A percentile compares a stretch with the other conserved stretches of the same genome.
Evolutionary conservation across 2,888 invertebrate genomes (phyloP).

Genomic region (Xanthorhoe designata): DNA sequence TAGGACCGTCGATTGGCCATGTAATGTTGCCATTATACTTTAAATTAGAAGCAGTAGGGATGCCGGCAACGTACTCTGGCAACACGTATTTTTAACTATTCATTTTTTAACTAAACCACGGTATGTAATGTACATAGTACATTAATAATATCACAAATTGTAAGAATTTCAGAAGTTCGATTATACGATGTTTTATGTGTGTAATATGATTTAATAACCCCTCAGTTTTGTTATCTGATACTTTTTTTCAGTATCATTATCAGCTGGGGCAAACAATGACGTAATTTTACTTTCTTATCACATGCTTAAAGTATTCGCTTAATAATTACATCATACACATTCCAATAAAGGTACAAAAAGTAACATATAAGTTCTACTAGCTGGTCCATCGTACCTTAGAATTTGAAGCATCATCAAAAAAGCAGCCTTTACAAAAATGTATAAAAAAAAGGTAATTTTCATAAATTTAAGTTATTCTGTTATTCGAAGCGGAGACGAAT

Average conservation of each 20-base stretch:
- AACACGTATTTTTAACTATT: too few species aligned
- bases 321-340: slow-evolving; percentile 26
- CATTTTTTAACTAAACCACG: too few species aligned
- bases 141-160: not conserved
- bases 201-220: not conserved
- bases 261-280: slow-evolving; percentile 30
- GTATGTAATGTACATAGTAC: too few species aligned
- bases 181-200: not conserved
- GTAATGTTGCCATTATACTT: slow-evolving; percentile 31
- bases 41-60: slow-evolving; percentile 23
- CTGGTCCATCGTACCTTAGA: too few species aligned
- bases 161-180: not conserved
- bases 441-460: too few species aligned
- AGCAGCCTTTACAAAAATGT: too few species aligned
- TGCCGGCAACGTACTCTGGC: slow-evolving; percentile 4
- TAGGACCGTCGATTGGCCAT: slow-evolving; percentile 24
- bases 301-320: slow-evolving; percentile 24
- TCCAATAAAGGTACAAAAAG: not conserved
- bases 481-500: too few species aligned
- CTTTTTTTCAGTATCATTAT: slow-evolving; percentile 20
- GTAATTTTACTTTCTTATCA: slow-evolving; percentile 30
- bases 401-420: too few species aligned
- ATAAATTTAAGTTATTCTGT: too few species aligned
- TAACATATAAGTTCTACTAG: too few species aligned
- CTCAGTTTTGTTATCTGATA: slow-evolving; percentile 12